Evolutionary conservation across 2,888 invertebrate genomes (phyloP).

Genomic region (Mongoloraphidia duomilia): DNA sequence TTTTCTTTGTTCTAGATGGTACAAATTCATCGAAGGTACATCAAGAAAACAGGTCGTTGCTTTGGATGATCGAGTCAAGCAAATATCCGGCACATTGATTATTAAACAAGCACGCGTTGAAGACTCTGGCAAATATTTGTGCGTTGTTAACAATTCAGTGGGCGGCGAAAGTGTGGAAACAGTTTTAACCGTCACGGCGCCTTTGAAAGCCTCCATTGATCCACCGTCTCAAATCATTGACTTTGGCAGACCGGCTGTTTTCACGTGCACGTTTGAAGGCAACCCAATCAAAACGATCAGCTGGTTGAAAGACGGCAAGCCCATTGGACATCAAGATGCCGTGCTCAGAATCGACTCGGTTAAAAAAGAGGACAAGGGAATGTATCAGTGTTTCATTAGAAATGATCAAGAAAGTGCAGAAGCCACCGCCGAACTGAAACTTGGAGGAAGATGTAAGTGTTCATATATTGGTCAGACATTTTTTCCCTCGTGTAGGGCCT

Average conservation of each 20-base stretch:
- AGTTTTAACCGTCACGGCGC: slow-evolving; percentile 82
- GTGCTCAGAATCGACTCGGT: slow-evolving; percentile 77
- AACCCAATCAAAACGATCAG: slow-evolving; percentile 83
- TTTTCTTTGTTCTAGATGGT: slow-evolving; percentile 67
- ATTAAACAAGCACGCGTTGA: slow-evolving; percentile 82
- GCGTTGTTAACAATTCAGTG: slow-evolving; percentile 88
- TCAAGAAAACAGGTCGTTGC: slow-evolving; percentile 78
- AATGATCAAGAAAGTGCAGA: slow-evolving; percentile 90
- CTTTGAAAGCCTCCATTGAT: slow-evolving; percentile 74
- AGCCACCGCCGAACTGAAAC: slow-evolving; percentile 79
- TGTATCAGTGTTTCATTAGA: slow-evolving; percentile 92
- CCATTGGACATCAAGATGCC: slow-evolving; percentile 67
- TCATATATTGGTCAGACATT: neutral
- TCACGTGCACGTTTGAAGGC: slow-evolving; percentile 80
- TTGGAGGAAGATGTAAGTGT: slow-evolving; percentile 73
- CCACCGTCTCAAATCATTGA: slow-evolving; percentile 86
- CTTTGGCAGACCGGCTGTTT: slow-evolving; percentile 81
- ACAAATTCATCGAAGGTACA: slow-evolving; percentile 81
- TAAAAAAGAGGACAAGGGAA: slow-evolving; percentile 87
- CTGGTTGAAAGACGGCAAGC: slow-evolving; percentile 87
- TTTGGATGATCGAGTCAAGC: slow-evolving; percentile 76
- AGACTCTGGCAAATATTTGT: slow-evolving; percentile 88
- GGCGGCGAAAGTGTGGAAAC: slow-evolving; percentile 89
- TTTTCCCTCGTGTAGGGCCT: neutral
- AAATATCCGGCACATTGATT: slow-evolving; percentile 86